A percentile compares a stretch with the other conserved stretches of the same genome.
These are phyloP conservation scores for Artibeus lituratus DNA, from an alignment of 2,797 vertebrate genomes.

Conservation along the genomic window DNA sequence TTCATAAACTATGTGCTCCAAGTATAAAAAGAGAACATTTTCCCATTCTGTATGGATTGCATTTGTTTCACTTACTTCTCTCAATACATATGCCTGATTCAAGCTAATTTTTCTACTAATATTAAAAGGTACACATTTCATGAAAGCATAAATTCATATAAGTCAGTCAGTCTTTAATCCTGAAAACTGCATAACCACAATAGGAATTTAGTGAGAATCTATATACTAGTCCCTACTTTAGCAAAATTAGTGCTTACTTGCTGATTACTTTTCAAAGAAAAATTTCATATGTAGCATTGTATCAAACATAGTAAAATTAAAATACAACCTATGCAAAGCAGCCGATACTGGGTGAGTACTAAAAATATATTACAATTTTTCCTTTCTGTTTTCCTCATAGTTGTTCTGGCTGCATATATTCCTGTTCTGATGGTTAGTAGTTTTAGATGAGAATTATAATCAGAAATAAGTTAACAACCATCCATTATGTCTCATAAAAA, in stretches of 20 bases:
- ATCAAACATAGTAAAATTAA: background rate
- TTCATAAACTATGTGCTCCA: constrained; percentile 22
- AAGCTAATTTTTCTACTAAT: constrained; percentile 30
- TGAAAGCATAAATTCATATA: background rate
- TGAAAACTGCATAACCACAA: background rate
- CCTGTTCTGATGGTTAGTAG: background rate
- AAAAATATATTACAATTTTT: background rate
- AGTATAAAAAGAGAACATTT: background rate
- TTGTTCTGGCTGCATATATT: background rate
- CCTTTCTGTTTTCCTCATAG: background rate
- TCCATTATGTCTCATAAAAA: background rate
- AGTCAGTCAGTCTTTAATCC: background rate
- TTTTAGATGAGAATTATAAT: background rate
- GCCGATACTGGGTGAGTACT: background rate
- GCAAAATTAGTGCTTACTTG: background rate
- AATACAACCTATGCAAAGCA: background rate
- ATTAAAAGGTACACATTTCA: background rate
- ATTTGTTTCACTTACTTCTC: constrained; percentile 39
- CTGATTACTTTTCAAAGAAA: background rate
- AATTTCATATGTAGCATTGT: background rate
- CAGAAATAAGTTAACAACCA: background rate
- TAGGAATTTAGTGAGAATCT: background rate
- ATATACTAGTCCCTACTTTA: background rate
- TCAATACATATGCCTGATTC: background rate
- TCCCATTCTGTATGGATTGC: constrained; percentile 26